Base-by-base conservation (phyloP, 2,888 invertebrate genomes). In the Heteropelma amictum region DNA sequence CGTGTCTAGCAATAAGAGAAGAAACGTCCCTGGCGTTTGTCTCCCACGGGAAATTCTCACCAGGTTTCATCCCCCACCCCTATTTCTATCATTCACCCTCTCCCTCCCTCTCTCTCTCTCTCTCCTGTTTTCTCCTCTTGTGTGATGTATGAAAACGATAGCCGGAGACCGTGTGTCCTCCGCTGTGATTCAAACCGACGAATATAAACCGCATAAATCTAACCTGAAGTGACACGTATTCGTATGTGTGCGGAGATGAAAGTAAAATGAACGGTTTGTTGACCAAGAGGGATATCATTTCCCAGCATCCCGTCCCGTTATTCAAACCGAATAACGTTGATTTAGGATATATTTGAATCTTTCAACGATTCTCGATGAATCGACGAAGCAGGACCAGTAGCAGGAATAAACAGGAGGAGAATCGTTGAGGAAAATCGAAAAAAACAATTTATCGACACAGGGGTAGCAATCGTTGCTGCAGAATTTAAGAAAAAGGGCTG, bases 1-100 rank as follows among this genome's bases (percentile, higher is more conserved):
- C 61, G 21, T 30, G 40, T 51, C 53, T 60, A n/a, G 38, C 67
- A 61, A 68, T 47, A 58, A 67, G 71, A 71, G 40, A 38, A 42
- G 53, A 60, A n/a, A 61, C 35, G 64, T 75, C 33, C 49, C 67
- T 8, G 17, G 58, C 53, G 49, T 23, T 21, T 23, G 23, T 49
- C 28, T 76, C 75, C 75, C 71, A 76, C 63, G 75, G 75, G 75
- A 76, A 76, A 75, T 71, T 75, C 75, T 71, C 54, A 63, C 51
- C 67, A 51, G 33, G 35, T 17, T 45, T 67, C 19, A 8, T 42
- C 33, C 14, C 42, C 30, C 17, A 26, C 35, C 28, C 35, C 12
- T 38, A 42, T 54, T 35, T 10, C 30, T n/a, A 2, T 26, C 40
- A 7, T 7, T 14, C 51, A 23, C n/a, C 7, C 33, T 49, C 38